phyloP scores from a whole-genome alignment of 2,113 vertebrate species.

The Halcyon senegalensis region DNA sequence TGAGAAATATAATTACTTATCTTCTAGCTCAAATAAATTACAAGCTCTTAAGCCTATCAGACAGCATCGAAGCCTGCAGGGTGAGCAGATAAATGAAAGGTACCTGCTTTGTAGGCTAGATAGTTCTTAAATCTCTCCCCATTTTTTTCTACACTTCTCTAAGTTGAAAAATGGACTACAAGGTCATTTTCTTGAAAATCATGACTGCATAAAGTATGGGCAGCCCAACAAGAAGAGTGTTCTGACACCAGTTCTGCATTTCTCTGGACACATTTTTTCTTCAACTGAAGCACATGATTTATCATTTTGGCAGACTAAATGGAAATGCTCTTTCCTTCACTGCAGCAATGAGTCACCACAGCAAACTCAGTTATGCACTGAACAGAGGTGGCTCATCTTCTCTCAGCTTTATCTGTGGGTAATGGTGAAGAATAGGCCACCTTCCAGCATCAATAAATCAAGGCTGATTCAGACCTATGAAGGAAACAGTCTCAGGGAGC shows the following conservation, averaged over 20 bases:
- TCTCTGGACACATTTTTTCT: neutral
- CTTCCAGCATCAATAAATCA: neutral
- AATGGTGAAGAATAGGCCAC: neutral
- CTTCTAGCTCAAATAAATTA: slow-evolving; percentile 53
- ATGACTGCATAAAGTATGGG: neutral
- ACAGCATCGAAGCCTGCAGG: slow-evolving; percentile 6
- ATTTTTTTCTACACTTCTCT: neutral
- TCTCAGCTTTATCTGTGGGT: neutral
- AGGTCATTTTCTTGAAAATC: neutral
- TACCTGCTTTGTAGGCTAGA: neutral
- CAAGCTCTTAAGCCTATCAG: neutral
- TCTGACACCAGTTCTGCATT: neutral
- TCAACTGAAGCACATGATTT: neutral
- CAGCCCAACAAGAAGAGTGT: neutral
- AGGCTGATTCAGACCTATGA: neutral
- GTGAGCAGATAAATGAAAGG: slow-evolving; percentile 17
- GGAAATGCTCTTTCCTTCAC: neutral
- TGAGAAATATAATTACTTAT: slow-evolving; percentile 4
- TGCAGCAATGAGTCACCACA: neutral
- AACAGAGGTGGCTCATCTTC: neutral
- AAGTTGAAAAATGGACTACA: neutral
- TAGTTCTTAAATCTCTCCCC: slow-evolving; percentile 5
- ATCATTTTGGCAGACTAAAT: neutral
- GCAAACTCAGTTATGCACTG: neutral
- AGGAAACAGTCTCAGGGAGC: neutral